A percentile compares a stretch with the other conserved stretches of the same genome.
phyloP scores from a whole-genome alignment of 2,888 invertebrate species.

The Phlogophora meticulosa region DNA sequence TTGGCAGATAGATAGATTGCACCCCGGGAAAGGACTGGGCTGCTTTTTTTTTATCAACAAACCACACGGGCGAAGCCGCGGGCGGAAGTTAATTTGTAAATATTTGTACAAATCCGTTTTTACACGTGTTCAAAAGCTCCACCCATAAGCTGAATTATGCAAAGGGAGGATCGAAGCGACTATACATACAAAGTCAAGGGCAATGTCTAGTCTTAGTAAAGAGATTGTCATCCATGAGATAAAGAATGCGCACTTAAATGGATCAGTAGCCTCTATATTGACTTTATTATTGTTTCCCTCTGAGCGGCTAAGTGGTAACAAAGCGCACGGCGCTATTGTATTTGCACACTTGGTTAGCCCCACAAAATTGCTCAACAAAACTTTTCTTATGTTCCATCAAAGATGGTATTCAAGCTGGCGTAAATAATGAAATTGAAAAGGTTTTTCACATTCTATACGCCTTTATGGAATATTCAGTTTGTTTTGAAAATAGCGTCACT shows the following conservation, averaged over 20 bases:
- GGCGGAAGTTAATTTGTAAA: too few species aligned
- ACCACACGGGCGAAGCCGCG: too few species aligned
- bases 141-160: background rate
- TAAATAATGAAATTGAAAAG: background rate
- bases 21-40: too few species aligned
- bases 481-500: too few species aligned
- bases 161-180: background rate
- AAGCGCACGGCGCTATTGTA: conserved; percentile 28
- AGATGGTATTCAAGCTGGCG: background rate
- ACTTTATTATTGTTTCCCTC: conserved; percentile 18
- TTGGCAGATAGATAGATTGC: too few species aligned
- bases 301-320: conserved; percentile 34
- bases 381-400: conserved; percentile 15
- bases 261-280: background rate
- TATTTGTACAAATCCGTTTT: too few species aligned
- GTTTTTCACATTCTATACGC: background rate
- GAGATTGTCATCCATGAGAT: background rate
- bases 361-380: conserved; percentile 26
- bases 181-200: background rate
- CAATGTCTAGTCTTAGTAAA: background rate
- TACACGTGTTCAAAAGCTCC: background rate
- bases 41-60: too few species aligned
- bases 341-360: conserved; percentile 35
- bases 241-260: conserved; percentile 3
- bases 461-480: too few species aligned